These are phyloP conservation scores for Spodoptera littoralis DNA, from an alignment of 2,888 invertebrate genomes.

Conservation along the genomic window DNA sequence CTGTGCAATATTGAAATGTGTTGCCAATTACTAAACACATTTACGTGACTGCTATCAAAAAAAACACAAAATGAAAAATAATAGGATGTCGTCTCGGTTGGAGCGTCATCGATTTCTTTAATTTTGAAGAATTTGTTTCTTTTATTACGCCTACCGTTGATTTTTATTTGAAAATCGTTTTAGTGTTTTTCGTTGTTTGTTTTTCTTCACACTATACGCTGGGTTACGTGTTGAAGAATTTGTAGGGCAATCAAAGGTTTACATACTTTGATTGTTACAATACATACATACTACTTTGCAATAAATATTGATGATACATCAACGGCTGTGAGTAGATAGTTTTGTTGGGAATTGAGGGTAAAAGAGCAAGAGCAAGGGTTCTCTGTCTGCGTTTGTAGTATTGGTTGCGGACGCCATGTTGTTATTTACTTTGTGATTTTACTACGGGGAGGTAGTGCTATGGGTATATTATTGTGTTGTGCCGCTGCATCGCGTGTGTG, in stretches of 20 bases:
- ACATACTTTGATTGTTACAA: constrained; percentile 25
- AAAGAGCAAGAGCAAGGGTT: constrained; percentile 32
- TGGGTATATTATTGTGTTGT: constrained; percentile 78
- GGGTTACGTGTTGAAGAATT: constrained; percentile 46
- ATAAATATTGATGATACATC: constrained; percentile 46
- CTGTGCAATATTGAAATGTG: constrained; percentile 11
- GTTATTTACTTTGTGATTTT: constrained; percentile 84
- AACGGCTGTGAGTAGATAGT: constrained; percentile 54
- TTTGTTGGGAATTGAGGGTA: constrained; percentile 27
- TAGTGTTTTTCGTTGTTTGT: constrained; percentile 52
- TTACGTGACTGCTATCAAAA: constrained; percentile 28
- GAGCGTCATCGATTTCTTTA: constrained; percentile 78
- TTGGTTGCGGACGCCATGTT: constrained; percentile 83
- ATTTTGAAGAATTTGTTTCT: constrained; percentile 75
- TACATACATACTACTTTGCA: constrained; percentile 24
- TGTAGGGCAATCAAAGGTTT: constrained; percentile 50
- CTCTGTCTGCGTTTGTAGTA: constrained; percentile 55
- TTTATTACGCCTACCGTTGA: constrained; percentile 58
- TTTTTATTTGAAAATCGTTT: constrained; percentile 56
- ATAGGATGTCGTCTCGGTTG: constrained; percentile 70
- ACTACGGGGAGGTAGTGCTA: constrained; percentile 71
- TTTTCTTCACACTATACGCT: constrained; percentile 39
- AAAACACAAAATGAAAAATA: constrained; percentile 56
- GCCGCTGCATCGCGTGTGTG: constrained; percentile 74
- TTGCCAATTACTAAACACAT: constrained; percentile 19